phyloP scores from a whole-genome alignment of 1,140 invertebrate genomes.

The Drosophila navojoa region DNA sequence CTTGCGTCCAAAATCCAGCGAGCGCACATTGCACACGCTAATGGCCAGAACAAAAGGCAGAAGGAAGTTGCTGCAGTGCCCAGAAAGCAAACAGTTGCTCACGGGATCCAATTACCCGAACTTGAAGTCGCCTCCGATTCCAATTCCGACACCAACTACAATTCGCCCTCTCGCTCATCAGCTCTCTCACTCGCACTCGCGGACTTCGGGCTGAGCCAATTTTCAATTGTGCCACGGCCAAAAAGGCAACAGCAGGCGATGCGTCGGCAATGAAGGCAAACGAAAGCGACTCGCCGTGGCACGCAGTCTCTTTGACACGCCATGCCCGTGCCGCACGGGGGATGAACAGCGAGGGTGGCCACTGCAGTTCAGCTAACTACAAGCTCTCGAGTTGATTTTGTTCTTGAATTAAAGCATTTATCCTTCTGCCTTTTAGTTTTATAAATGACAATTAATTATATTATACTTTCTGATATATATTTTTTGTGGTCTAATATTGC shows the following conservation, averaged over 20 bases:
- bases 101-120: constrained; percentile 72
- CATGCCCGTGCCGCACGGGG: constrained; percentile 28
- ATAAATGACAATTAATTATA: too few relatives aligned
- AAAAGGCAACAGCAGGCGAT: constrained; percentile 77
- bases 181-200: neutral
- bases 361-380: neutral
- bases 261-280: constrained; percentile 21
- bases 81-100: constrained; percentile 75
- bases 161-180: neutral
- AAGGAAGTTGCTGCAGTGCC: neutral
- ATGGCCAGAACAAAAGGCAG: constrained; percentile 41
- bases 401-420: too few relatives aligned
- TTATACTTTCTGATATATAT: too few relatives aligned
- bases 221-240: constrained; percentile 66
- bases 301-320: constrained; percentile 47
- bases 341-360: constrained; percentile 28
- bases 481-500: too few relatives aligned
- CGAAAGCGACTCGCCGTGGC: constrained; percentile 39
- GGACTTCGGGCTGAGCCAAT: constrained; percentile 59
- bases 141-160: constrained; percentile 16
- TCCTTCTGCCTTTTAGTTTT: too few relatives aligned
- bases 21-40: constrained; percentile 21
- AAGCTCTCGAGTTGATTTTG: too few relatives aligned
- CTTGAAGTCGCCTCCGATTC: constrained; percentile 21
- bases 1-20: constrained; percentile 9